Conservation (phyloP, 2,113 vertebrate genomes). For the Phrynocephalus versicolor region DNA sequence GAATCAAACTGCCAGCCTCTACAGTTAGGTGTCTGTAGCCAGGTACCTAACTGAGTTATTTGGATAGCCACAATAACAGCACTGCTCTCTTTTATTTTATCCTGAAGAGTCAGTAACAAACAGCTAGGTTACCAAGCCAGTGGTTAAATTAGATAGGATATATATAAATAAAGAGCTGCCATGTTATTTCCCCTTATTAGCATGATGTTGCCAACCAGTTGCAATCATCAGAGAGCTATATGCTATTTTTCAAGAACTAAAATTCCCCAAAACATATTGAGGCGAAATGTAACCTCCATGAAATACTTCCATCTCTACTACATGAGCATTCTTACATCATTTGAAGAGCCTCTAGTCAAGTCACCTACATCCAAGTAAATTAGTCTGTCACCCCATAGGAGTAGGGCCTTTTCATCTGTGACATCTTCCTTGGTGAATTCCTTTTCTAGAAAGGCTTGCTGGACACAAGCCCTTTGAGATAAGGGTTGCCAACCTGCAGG, state of each 20-base stretch:
- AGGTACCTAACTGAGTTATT: no score
- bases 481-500: neutral
- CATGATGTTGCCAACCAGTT: neutral
- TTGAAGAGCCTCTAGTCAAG: neutral
- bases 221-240: neutral
- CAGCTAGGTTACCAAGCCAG: no score
- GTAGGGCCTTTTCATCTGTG: neutral
- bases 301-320: neutral
- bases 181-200: neutral
- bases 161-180: no score
- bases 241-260: neutral
- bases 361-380: neutral
- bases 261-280: neutral
- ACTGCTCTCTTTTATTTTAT: neutral
- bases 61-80: neutral
- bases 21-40: no score
- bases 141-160: no score
- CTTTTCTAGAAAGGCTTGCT: neutral
- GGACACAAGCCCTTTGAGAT: neutral
- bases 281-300: neutral
- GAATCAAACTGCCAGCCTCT: no score
- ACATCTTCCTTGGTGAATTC: neutral
- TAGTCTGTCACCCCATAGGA: neutral
- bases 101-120: no score
- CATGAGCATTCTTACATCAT: neutral